Evolutionary conservation across 2,797 vertebrate species (phyloP), one percentile per base, ranked within the genome.

Genomic region (Diplodus sargus): DNA sequence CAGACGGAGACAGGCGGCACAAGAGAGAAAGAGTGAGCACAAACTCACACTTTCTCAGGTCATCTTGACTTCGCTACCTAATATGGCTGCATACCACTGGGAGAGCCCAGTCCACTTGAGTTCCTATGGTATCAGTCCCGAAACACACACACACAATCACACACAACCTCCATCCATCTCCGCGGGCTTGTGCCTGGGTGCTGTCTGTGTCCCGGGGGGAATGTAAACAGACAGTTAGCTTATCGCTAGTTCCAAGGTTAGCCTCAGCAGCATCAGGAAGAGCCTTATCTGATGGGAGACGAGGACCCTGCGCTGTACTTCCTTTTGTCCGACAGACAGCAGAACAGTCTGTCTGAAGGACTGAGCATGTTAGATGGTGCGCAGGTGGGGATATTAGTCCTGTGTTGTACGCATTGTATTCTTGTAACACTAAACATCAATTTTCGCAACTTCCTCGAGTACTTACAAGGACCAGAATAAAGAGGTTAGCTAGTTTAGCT

Each of bases 201-300:
- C 89, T 87, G 90, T 91, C 90, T 89, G 70, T 78, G 85, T 93
- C 91, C 85, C 68, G 0, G 78, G 58, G 80, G 90, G 91, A 92
- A 94, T 93, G 94, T 94, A 94, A 95, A 95, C 92, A 94, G 68
- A 84, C 82, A 73, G 85, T 90, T 86, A 85, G 81, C 90, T 93
- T 94, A 94, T 94, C 89, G 62, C 74, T 57, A 61, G 70, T 83
- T 83, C 85, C 91, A 91, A 92, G 90, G 92, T 92, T 89, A 84
- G 90, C 62, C 71, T 79, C 47, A 43, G 79, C 62, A 78, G 72
- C 79, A 65, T 52, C 73, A 90, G 91, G 88, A 93, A 87, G 78
- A 83, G 25, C 2, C 77, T 93, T 94, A 93, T 94, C 90, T 82
- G 67, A 45, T 3, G 8, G 83, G 86, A 90, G 84, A 82, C 42